phyloP scores from a whole-genome alignment of 2,888 invertebrate species.

The Eledone cirrhosa region DNA sequence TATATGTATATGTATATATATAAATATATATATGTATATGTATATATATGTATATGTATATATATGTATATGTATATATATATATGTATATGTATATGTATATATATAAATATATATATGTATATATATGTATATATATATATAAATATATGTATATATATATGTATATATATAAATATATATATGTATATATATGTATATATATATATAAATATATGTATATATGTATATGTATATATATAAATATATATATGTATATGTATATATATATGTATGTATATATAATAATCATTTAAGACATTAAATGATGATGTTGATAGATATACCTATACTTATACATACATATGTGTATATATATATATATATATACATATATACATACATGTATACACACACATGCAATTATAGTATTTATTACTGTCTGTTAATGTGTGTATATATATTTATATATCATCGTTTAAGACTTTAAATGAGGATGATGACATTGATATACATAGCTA shows the following conservation, averaged over 20 bases:
- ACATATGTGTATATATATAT: not conserved
- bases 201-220: not conserved
- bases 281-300: not conserved
- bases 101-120: too few species aligned
- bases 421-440: too few species aligned
- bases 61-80: too few species aligned
- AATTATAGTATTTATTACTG: too few species aligned
- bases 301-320: not conserved
- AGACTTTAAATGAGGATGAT: too few species aligned
- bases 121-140: too few species aligned
- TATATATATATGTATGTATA: not conserved
- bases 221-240: not conserved
- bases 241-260: not conserved
- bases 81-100: too few species aligned
- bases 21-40: too few species aligned
- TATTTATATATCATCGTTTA: too few species aligned
- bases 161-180: not conserved
- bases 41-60: too few species aligned
- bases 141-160: slow-evolving; percentile 4
- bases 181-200: not conserved
- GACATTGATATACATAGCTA: too few species aligned
- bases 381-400: not conserved
- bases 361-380: not conserved
- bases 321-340: not conserved
- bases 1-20: too few species aligned